Evolutionary conservation across 2,113 vertebrate genomes (phyloP).

Genomic region (Nycticryphes semicollaris): DNA sequence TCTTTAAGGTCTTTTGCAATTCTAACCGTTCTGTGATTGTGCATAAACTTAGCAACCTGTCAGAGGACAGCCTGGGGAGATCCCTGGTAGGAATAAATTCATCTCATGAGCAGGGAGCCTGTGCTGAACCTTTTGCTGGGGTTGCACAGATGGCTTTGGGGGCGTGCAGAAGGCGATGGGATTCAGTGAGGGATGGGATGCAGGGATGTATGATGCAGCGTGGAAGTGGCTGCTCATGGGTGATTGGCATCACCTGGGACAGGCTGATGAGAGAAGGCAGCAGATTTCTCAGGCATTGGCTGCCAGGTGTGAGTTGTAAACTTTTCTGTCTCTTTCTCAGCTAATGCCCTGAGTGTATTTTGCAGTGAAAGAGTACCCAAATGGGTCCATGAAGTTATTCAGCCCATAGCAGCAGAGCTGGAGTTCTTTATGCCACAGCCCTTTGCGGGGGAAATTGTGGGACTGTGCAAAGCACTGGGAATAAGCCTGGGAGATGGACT

Average conservation of each 20-base stretch:
- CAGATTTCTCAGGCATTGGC: accelerated
- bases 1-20: background rate
- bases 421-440: conserved; percentile 79
- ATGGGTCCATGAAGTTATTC: conserved; percentile 81
- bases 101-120: accelerated
- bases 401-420: conserved; percentile 65
- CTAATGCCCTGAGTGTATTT: background rate
- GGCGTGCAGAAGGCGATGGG: accelerated
- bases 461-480: conserved; percentile 75
- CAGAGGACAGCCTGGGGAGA: no score
- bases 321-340: no score
- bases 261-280: accelerated
- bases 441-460: conserved; percentile 82
- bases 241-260: no score
- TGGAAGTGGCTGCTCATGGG: no score
- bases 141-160: background rate
- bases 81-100: no score
- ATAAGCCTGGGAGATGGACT: conserved; percentile 77
- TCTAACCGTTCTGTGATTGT: background rate
- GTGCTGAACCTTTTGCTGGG: accelerated
- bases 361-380: conserved; percentile 80
- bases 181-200: background rate
- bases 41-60: accelerated
- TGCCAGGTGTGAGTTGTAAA: accelerated
- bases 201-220: accelerated